Evolutionary conservation across 2,888 invertebrate species (phyloP).

Genomic region (Calephelis perditalis): DNA sequence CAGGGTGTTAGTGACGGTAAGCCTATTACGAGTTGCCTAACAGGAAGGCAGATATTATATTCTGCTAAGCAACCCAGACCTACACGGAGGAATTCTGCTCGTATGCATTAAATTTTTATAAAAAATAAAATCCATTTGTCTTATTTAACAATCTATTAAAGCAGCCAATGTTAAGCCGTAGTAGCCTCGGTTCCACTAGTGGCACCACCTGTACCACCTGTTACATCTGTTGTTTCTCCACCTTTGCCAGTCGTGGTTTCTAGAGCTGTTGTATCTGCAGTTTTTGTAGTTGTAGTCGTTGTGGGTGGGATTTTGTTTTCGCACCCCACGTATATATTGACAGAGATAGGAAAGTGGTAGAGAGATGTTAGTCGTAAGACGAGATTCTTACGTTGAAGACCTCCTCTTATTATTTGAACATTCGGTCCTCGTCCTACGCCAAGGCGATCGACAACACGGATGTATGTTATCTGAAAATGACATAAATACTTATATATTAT

Average conservation of each 20-base stretch:
- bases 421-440: constrained; percentile 46
- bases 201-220: not conserved
- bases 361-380: constrained; percentile 42
- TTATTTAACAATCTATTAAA: too few species aligned
- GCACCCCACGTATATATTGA: constrained; percentile 58
- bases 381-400: constrained; percentile 45
- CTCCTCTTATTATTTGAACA: constrained; percentile 48
- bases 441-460: constrained; percentile 53
- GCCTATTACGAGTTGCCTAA: too few species aligned
- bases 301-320: constrained; percentile 33
- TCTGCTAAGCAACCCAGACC: too few species aligned
- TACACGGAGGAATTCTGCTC: too few species aligned
- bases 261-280: not conserved
- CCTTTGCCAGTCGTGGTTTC: too few species aligned
- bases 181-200: too few species aligned
- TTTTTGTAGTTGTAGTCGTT: not conserved
- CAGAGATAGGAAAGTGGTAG: constrained; percentile 52
- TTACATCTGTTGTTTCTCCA: not conserved
- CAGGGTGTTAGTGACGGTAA: too few species aligned
- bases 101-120: too few species aligned
- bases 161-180: too few species aligned
- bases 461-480: constrained; percentile 54
- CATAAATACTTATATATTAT: too few species aligned
- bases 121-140: too few species aligned
- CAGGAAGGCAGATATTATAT: too few species aligned